These are phyloP conservation scores for Aromia moschata DNA, from an alignment of 2,888 invertebrate genomes.

Conservation along the genomic window DNA sequence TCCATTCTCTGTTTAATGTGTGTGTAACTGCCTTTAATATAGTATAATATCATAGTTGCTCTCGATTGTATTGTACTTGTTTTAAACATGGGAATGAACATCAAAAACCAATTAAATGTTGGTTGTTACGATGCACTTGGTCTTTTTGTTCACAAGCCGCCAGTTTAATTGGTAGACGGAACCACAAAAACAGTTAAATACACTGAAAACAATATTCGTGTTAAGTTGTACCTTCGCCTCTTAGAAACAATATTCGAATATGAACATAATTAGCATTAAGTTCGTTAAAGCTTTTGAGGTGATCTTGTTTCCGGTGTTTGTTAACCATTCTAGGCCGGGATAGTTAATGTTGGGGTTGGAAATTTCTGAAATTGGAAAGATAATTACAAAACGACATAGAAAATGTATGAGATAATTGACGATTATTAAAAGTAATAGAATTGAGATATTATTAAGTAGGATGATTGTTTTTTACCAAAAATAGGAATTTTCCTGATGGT, in stretches of 20 bases:
- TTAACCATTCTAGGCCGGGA: conserved; percentile 69
- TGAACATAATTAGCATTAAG: conserved; percentile 25
- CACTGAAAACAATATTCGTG: neutral
- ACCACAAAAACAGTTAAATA: neutral
- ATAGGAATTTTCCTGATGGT: no score
- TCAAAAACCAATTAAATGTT: no score
- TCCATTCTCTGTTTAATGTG: no score
- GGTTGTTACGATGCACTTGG: neutral
- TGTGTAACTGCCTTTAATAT: no score
- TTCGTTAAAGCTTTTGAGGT: conserved; percentile 24
- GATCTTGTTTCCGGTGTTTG: conserved; percentile 47
- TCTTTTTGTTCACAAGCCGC: conserved; percentile 3
- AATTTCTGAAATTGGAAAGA: no score
- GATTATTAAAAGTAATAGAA: no score
- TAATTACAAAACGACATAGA: no score
- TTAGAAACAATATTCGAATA: conserved; percentile 17
- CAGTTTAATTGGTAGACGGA: conserved; percentile 5
- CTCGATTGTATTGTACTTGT: no score
- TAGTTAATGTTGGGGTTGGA: conserved; percentile 78
- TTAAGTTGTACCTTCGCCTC: neutral
- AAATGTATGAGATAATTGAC: no score
- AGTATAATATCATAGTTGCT: no score
- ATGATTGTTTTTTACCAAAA: no score
- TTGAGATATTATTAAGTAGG: no score
- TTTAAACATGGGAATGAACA: neutral